A percentile compares a stretch with the other conserved stretches of the same genome.
Evolutionary conservation across 2,113 vertebrate species (phyloP).

Genomic region (Stomatorhinus ivindoensis): DNA sequence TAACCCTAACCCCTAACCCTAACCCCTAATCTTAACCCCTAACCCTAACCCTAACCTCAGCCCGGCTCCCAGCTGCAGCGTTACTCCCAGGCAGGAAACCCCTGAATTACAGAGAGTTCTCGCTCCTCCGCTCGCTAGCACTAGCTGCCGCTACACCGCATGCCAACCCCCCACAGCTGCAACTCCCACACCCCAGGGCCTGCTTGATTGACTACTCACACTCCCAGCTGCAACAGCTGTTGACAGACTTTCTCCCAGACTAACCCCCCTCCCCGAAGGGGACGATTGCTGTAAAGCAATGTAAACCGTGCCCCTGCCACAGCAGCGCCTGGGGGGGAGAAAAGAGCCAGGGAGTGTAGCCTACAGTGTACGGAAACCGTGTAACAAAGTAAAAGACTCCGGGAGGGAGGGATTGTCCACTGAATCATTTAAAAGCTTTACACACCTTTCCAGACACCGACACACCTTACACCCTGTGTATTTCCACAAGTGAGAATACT

Average conservation of each 20-base stretch:
- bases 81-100: background rate
- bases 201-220: conserved; percentile 20
- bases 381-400: background rate
- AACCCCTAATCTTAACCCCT: too few relatives aligned
- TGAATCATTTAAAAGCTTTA: background rate
- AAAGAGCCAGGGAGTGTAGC: background rate
- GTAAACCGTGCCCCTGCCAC: background rate
- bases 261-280: background rate
- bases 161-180: background rate
- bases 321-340: background rate
- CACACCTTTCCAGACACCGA: background rate
- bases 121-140: background rate
- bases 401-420: background rate
- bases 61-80: background rate
- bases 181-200: background rate
- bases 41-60: too few relatives aligned
- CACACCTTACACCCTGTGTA: background rate
- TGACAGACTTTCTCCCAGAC: conserved; percentile 20
- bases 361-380: background rate
- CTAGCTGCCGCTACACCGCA: background rate
- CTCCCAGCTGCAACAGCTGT: conserved; percentile 24
- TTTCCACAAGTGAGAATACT: background rate
- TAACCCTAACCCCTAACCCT: too few relatives aligned
- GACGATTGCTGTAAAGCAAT: background rate
- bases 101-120: background rate